Percentiles rank a stretch among this genome's conserved stretches.
These are phyloP conservation scores for Lepidocyrtinus sp. DNA, from an alignment of 2,888 invertebrate genomes.

Conservation along the genomic window DNA sequence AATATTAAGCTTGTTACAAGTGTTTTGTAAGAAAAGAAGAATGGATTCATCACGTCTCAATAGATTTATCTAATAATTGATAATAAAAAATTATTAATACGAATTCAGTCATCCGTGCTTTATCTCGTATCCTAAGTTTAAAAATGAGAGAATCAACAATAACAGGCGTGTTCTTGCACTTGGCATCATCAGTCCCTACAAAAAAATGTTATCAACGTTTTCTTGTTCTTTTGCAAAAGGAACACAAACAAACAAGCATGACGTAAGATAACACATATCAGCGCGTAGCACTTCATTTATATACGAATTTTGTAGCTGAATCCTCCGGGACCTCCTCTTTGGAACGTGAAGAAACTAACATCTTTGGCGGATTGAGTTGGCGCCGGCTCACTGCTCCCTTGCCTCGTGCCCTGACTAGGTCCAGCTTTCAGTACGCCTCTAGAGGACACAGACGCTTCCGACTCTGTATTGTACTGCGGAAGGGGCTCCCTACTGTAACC, in stretches of 20 bases:
- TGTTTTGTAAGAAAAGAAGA: neutral
- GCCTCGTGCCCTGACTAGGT: constrained; percentile 59
- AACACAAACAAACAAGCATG: too few species aligned
- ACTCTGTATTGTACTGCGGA: constrained; percentile 69
- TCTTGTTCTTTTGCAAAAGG: too few species aligned
- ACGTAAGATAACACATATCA: too few species aligned
- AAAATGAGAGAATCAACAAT: constrained; percentile 61
- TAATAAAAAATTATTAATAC: too few species aligned
- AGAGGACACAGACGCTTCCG: constrained; percentile 66
- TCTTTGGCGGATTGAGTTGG: constrained; percentile 71
- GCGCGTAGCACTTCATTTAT: too few species aligned
- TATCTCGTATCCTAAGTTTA: constrained; percentile 54
- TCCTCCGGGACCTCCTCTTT: constrained; percentile 70
- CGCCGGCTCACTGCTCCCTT: constrained; percentile 36
- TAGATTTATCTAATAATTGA: neutral
- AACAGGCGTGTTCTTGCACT: constrained; percentile 58
- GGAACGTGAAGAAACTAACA: constrained; percentile 76
- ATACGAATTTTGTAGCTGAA: constrained; percentile 69
- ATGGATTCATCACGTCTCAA: neutral
- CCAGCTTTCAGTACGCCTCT: constrained; percentile 66
- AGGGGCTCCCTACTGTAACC: constrained; percentile 66
- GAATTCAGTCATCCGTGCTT: constrained; percentile 56
- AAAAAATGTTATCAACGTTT: too few species aligned
- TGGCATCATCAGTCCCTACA: constrained; percentile 60
- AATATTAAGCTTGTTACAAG: neutral